phyloP scores from a whole-genome alignment of 1,140 invertebrate genomes.

The Tetragonula clypearis region DNA sequence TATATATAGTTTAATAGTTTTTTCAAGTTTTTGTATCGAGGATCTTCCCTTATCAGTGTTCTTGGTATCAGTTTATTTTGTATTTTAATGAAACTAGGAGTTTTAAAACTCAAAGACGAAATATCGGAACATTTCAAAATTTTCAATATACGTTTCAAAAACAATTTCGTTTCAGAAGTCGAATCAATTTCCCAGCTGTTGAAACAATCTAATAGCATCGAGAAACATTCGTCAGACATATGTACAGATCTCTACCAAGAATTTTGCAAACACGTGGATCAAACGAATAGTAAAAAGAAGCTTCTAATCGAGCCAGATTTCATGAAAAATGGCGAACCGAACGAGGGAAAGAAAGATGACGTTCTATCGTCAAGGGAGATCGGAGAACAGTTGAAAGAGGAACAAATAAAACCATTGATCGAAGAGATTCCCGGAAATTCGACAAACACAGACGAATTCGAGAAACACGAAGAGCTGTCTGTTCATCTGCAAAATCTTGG shows the following conservation, averaged over 20 bases:
- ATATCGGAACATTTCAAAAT: neutral
- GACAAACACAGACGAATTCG: neutral
- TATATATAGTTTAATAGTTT: too few relatives aligned
- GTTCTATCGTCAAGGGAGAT: conserved; percentile 30
- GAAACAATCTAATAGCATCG: neutral
- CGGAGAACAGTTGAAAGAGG: conserved; percentile 19
- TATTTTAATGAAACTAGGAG: too few relatives aligned
- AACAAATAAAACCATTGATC: conserved; percentile 43
- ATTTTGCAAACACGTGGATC: conserved; percentile 51
- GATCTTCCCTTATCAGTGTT: too few relatives aligned
- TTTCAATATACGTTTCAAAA: neutral
- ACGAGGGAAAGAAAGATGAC: conserved; percentile 4
- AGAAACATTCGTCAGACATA: neutral
- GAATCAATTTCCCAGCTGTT: conserved; percentile 34
- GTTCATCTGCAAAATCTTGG: neutral
- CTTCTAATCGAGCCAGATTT: conserved; percentile 54
- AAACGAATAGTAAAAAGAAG: conserved; percentile 14
- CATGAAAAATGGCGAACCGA: neutral
- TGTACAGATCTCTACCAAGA: conserved; percentile 28
- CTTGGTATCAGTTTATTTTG: too few relatives aligned
- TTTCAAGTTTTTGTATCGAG: too few relatives aligned
- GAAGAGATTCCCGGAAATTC: conserved; percentile 33
- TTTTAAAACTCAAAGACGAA: neutral
- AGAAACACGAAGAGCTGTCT: neutral
- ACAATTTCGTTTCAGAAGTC: conserved; percentile 34